Percentiles rank a stretch among this genome's conserved stretches.
Conservation (phyloP, 2,113 vertebrate species). For the Spilogale gracilis region DNA sequence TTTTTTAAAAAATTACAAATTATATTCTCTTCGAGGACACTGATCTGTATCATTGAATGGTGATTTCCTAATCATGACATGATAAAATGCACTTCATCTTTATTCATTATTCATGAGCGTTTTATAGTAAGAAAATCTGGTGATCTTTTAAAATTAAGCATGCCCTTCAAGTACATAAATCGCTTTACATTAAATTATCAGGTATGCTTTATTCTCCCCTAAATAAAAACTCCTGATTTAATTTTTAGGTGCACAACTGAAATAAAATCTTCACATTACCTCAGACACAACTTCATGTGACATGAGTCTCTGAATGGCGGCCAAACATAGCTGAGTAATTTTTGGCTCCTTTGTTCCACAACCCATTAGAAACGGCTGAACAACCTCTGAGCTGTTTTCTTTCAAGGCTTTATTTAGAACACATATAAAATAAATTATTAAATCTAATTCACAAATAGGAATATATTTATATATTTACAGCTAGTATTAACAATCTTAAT, state of each 20-base stretch:
- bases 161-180: conserved; percentile 49
- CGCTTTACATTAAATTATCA: conserved; percentile 25
- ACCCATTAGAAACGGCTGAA: conserved; percentile 99
- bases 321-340: conserved; percentile 98
- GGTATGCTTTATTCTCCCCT: neutral
- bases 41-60: conserved; percentile 1
- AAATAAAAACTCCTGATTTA: neutral
- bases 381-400: conserved; percentile 99
- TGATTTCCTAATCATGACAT: conserved; percentile 22
- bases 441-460: conserved; percentile 51
- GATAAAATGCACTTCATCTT: conserved; percentile 21
- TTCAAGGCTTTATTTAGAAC: conserved; percentile 94
- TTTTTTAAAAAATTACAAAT: neutral
- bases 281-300: conserved; percentile 99
- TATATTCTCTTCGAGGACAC: neutral
- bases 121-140: neutral
- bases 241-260: conserved; percentile 12
- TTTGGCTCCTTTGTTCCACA: conserved; percentile 99
- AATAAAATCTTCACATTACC: conserved; percentile 88
- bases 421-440: conserved; percentile 78
- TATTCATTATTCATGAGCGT: neutral
- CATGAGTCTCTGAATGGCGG: conserved; percentile 99
- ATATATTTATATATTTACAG: conserved; percentile 53
- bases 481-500: conserved; percentile 17
- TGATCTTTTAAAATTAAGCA: conserved; percentile 49